Evolutionary conservation across 37 sponge, comb jelly and placozoan species (phyloP).

Genomic region (Oopsacas minuta): DNA sequence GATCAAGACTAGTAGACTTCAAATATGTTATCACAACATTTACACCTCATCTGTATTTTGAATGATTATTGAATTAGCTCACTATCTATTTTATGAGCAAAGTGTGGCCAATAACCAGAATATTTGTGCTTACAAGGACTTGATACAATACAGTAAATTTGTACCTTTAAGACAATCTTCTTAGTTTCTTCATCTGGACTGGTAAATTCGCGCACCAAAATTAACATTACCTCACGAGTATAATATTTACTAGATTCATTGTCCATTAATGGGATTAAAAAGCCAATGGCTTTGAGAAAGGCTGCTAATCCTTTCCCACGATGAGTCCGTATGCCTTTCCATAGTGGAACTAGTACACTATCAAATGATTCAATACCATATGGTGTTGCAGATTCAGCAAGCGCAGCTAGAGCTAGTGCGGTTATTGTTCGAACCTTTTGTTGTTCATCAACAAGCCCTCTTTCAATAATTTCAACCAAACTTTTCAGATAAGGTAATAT

Average conservation of each 20-base stretch:
- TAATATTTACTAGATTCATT: constrained; percentile 88
- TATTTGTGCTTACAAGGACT: no score
- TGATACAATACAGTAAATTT: background rate
- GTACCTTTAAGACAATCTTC: constrained; percentile 96
- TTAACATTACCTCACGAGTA: constrained; percentile 91
- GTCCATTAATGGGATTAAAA: constrained; percentile 99
- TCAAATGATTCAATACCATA: constrained; percentile 98
- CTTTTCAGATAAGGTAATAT: constrained; percentile 87
- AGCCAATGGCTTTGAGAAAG: constrained; percentile 97
- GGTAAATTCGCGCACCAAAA: constrained; percentile 93
- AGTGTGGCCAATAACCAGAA: no score
- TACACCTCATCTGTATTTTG: no score
- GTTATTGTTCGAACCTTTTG: constrained; percentile 99
- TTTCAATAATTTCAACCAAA: constrained; percentile 95
- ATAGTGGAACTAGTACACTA: constrained; percentile 87
- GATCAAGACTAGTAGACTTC: no score
- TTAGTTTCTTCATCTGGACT: constrained; percentile 99
- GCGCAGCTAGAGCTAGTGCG: constrained; percentile 92
- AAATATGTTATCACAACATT: no score
- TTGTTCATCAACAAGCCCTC: constrained; percentile 86
- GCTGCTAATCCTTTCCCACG: constrained; percentile 90
- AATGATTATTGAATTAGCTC: no score
- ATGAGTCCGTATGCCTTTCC: constrained; percentile 87
- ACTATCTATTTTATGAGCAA: no score
- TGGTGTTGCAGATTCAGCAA: constrained; percentile 97